A percentile compares a stretch with the other conserved stretches of the same genome.
Evolutionary conservation across 2,113 vertebrate genomes (phyloP).

Genomic region (Pagrus major): DNA sequence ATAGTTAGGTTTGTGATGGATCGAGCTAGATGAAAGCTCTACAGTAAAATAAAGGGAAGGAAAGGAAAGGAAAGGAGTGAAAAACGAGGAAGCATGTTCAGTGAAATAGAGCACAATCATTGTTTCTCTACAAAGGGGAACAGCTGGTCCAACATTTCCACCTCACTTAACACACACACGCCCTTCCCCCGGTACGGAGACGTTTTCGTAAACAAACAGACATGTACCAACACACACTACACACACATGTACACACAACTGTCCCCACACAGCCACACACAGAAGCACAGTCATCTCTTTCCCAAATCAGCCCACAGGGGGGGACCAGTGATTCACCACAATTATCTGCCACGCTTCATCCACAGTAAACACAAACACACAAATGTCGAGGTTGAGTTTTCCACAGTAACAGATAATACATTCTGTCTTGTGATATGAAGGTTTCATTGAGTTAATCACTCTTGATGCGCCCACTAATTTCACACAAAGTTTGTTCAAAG

Average conservation of each 20-base stretch:
- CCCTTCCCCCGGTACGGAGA: background rate
- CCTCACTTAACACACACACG: constrained; percentile 33
- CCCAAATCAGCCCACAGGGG: constrained; percentile 11
- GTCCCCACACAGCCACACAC: constrained; percentile 4
- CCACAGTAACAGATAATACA: background rate
- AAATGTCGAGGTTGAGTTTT: constrained; percentile 23
- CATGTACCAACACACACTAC: constrained; percentile 9
- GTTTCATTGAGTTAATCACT: background rate
- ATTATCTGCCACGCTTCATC: constrained; percentile 31
- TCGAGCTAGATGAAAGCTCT: background rate
- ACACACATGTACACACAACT: constrained; percentile 17
- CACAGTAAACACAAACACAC: constrained; percentile 32
- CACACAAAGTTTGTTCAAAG: background rate
- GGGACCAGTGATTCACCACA: constrained; percentile 17
- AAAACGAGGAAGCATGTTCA: background rate
- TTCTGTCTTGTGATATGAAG: background rate
- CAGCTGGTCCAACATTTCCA: constrained; percentile 65
- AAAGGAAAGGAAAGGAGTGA: background rate
- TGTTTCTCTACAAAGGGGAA: constrained; percentile 43
- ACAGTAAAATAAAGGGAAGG: background rate
- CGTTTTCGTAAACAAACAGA: constrained; percentile 31
- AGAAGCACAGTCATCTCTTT: background rate
- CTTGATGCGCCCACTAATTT: background rate
- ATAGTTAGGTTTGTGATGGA: background rate
- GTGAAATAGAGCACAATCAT: constrained; percentile 37